A percentile compares a stretch with the other conserved stretches of the same genome.
phyloP scores from a whole-genome alignment of 2,797 vertebrate genomes.

The Diplodus puntazzo region DNA sequence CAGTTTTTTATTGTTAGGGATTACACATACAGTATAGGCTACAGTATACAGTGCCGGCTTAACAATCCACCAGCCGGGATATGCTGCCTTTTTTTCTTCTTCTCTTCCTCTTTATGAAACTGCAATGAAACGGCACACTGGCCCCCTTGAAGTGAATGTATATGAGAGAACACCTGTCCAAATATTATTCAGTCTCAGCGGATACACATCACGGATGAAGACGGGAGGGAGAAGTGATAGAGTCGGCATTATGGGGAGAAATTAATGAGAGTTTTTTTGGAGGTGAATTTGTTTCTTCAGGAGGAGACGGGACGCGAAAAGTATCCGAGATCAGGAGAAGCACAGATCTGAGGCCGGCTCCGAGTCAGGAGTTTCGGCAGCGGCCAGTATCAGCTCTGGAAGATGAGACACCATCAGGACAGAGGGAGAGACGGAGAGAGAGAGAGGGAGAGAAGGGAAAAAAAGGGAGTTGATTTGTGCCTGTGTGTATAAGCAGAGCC shows the following conservation, averaged over 20 bases:
- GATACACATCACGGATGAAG: slow-evolving; percentile 67
- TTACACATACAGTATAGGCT: slow-evolving; percentile 77
- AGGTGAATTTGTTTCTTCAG: slow-evolving; percentile 33
- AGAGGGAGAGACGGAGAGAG: neutral
- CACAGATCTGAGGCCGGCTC: slow-evolving; percentile 32
- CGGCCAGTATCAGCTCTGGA: slow-evolving; percentile 24
- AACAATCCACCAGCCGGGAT: slow-evolving; percentile 50
- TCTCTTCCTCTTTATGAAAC: slow-evolving; percentile 46
- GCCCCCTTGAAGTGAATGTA: slow-evolving; percentile 70
- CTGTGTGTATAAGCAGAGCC: slow-evolving; percentile 58
- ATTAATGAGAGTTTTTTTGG: slow-evolving; percentile 53
- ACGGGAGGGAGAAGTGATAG: slow-evolving; percentile 59
- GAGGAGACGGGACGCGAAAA: slow-evolving; percentile 20
- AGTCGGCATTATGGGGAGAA: slow-evolving; percentile 59
- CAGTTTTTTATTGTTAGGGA: slow-evolving; percentile 87
- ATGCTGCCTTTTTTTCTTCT: slow-evolving; percentile 40
- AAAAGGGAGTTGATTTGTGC: slow-evolving; percentile 69
- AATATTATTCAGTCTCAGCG: slow-evolving; percentile 83
- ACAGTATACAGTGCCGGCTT: slow-evolving; percentile 49
- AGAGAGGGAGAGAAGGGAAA: too few species aligned
- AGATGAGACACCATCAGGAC: slow-evolving; percentile 40
- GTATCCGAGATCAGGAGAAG: slow-evolving; percentile 33
- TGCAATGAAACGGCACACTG: slow-evolving; percentile 69
- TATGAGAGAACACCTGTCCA: slow-evolving; percentile 87
- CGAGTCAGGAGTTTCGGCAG: slow-evolving; percentile 7